phyloP scores from a whole-genome alignment of 2,797 vertebrate species.

The Euphonia xanthogaster region DNA sequence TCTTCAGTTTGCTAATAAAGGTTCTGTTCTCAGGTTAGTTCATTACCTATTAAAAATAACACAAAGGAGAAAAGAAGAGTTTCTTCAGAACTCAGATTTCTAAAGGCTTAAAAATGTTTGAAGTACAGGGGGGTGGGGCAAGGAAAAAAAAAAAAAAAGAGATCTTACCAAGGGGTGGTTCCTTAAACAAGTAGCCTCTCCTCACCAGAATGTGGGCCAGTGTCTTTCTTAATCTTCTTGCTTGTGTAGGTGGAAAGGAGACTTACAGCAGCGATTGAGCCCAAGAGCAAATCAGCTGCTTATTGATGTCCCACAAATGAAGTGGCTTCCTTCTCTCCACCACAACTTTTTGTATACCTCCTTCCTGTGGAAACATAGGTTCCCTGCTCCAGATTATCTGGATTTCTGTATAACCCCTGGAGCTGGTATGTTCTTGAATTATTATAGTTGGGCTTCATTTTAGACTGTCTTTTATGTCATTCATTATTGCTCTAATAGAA shows the following conservation, averaged over 20 bases:
- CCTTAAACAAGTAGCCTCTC: not conserved
- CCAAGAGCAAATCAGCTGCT: not conserved
- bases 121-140: not conserved
- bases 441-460: not conserved
- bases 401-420: not conserved
- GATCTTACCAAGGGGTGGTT: constrained; percentile 42
- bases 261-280: not conserved
- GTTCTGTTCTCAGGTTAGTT: not conserved
- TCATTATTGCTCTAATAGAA: not conserved
- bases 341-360: not conserved
- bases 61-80: not conserved
- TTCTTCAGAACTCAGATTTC: not conserved
- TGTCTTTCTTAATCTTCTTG: not conserved
- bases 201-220: not conserved
- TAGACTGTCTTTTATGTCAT: not conserved
- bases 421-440: constrained; percentile 54
- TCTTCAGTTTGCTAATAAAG: not conserved
- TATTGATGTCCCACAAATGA: not conserved
- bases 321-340: not conserved
- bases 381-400: not conserved
- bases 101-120: not conserved
- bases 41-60: not conserved
- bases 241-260: not conserved
- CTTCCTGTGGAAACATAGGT: not conserved
- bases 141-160: not conserved